Evolutionary conservation across 2,113 vertebrate species (phyloP).

Genomic region (Sinocyclocheilus anshuiensis): DNA sequence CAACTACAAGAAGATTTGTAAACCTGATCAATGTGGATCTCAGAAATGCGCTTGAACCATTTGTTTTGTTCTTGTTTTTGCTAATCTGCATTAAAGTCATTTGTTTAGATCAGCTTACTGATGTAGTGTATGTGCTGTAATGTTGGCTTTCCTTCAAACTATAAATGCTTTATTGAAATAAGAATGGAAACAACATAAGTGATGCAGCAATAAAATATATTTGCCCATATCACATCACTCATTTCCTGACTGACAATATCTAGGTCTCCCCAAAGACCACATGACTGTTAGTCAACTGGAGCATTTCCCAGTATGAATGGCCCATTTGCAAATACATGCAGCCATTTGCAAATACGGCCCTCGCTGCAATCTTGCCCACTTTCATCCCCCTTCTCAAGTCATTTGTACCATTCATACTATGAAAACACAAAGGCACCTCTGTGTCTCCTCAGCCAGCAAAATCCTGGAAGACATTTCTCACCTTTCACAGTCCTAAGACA

Average conservation of each 20-base stretch:
- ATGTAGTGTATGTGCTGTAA: neutral
- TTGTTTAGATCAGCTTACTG: neutral
- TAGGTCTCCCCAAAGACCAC: neutral
- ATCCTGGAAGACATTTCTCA: neutral
- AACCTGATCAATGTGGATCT: neutral
- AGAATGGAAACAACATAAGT: neutral
- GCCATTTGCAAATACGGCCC: neutral
- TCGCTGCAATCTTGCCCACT: neutral
- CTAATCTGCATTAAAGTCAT: neutral
- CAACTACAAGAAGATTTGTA: constrained; percentile 70
- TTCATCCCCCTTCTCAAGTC: neutral
- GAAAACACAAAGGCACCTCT: neutral
- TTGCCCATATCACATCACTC: neutral
- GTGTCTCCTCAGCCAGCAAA: neutral
- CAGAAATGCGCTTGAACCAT: neutral
- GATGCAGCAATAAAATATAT: neutral
- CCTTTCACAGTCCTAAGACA: neutral
- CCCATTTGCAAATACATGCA: constrained; percentile 9
- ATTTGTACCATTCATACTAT: neutral
- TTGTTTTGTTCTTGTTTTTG: neutral
- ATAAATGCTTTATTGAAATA: neutral
- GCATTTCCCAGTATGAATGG: neutral
- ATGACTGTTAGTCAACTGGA: neutral
- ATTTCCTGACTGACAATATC: neutral
- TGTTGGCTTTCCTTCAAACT: neutral